These are phyloP conservation scores for Synergus laeviventris DNA, from an alignment of 2,888 invertebrate species.

Conservation along the genomic window DNA sequence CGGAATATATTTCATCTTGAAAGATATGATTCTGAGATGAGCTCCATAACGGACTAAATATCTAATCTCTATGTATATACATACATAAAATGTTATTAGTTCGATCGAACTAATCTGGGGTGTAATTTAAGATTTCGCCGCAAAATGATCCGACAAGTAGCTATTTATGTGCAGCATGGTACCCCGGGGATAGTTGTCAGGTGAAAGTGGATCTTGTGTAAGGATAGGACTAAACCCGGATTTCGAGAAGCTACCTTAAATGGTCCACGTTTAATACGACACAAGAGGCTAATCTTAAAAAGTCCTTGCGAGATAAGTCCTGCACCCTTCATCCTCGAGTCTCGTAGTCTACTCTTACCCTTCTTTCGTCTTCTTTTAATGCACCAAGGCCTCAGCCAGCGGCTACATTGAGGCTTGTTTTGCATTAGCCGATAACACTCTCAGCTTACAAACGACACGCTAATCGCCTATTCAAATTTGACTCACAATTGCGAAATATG, in stretches of 20 bases:
- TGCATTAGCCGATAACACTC: conserved; percentile 74
- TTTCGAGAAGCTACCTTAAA: conserved; percentile 64
- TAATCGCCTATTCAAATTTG: conserved; percentile 62
- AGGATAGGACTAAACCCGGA: conserved; percentile 43
- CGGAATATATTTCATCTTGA: neutral
- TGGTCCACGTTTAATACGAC: conserved; percentile 73
- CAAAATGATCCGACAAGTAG: conserved; percentile 75
- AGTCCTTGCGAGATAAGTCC: conserved; percentile 71
- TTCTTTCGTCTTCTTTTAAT: conserved; percentile 27
- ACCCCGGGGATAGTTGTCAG: conserved; percentile 51
- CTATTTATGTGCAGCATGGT: conserved; percentile 72
- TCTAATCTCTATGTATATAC: conserved; percentile 11
- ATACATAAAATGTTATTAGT: conserved; percentile 51
- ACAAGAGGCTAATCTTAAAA: conserved; percentile 74
- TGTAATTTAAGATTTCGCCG: conserved; percentile 49
- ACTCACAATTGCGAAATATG: conserved; percentile 20
- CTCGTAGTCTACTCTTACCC: conserved; percentile 33
- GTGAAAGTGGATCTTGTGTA: conserved; percentile 43
- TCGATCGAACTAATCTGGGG: conserved; percentile 50
- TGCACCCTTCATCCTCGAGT: conserved; percentile 50
- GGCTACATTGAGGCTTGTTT: conserved; percentile 62
- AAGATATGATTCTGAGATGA: neutral
- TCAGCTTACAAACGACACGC: conserved; percentile 71
- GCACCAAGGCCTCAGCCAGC: conserved; percentile 42
- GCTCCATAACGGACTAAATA: conserved; percentile 44